phyloP scores from a whole-genome alignment of 2,113 vertebrate species.

The Accipiter virgatus region DNA sequence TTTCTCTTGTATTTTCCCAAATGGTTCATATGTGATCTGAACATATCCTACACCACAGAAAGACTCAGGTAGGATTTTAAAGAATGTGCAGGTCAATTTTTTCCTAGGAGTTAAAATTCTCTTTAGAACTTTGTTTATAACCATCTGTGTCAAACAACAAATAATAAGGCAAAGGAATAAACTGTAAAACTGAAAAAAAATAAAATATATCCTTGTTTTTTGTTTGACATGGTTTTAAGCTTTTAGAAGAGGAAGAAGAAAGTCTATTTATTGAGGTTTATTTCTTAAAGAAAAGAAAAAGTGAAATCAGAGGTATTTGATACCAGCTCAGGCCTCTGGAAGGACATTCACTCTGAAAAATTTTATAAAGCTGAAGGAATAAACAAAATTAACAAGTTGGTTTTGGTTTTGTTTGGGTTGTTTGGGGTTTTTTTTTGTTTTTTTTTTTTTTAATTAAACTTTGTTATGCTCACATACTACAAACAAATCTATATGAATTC shows the following conservation, averaged over 20 bases:
- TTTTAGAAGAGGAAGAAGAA: background rate
- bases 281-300: background rate
- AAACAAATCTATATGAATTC: rapidly evolving
- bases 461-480: background rate
- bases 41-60: rapidly evolving
- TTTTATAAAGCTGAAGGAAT: background rate
- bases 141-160: background rate
- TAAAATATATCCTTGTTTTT: background rate
- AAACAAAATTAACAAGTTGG: background rate
- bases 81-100: background rate
- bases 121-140: background rate
- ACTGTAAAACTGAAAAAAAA: background rate
- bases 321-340: background rate
- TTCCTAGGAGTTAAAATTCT: background rate
- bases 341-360: background rate
- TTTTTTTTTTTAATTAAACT: no score
- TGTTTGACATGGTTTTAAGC: background rate
- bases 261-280: background rate
- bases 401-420: rapidly evolving
- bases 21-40: background rate
- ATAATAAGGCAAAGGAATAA: background rate
- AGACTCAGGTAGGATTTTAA: background rate
- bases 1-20: background rate
- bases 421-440: no score
- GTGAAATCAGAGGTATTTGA: background rate